A percentile compares a stretch with the other conserved stretches of the same genome.
phyloP scores from a whole-genome alignment of 2,888 invertebrate genomes.

The Gastrophysa polygoni region DNA sequence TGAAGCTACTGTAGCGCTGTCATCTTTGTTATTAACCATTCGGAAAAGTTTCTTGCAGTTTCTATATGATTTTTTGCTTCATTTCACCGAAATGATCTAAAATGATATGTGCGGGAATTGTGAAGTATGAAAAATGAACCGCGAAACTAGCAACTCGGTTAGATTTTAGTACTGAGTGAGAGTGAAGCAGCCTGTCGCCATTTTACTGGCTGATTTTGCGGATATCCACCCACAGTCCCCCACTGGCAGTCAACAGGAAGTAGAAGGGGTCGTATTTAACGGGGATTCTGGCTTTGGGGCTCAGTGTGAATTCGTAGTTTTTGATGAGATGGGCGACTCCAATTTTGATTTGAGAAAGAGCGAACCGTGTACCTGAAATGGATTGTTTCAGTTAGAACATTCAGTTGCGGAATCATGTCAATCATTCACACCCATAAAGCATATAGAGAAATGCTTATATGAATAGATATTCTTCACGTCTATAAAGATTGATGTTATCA shows the following conservation, averaged over 20 bases:
- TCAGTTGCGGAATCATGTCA: too few relatives aligned
- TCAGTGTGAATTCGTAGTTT: slow-evolving; percentile 49
- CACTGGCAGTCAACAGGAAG: slow-evolving; percentile 38
- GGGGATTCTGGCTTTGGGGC: slow-evolving; percentile 43
- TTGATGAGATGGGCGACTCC: slow-evolving; percentile 51
- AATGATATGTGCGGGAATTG: background rate
- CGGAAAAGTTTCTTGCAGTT: too few relatives aligned
- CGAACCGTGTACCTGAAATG: slow-evolving; percentile 42
- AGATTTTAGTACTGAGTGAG: background rate
- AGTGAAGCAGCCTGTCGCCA: background rate
- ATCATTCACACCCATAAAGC: too few relatives aligned
- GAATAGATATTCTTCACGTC: too few relatives aligned
- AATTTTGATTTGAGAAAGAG: slow-evolving; percentile 51
- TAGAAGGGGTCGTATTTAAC: slow-evolving; percentile 41
- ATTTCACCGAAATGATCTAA: too few relatives aligned
- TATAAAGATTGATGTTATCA: too few relatives aligned
- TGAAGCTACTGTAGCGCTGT: too few relatives aligned
- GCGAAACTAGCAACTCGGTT: background rate
- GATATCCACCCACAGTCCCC: slow-evolving; percentile 45
- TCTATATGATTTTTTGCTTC: too few relatives aligned
- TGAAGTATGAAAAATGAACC: background rate
- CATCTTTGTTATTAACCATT: too few relatives aligned
- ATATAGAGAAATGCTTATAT: too few relatives aligned
- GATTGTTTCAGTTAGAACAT: background rate
- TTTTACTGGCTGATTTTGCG: slow-evolving; percentile 24